These are phyloP conservation scores for Choristoneura fumiferana DNA, from an alignment of 1,140 invertebrate genomes.

Conservation along the genomic window DNA sequence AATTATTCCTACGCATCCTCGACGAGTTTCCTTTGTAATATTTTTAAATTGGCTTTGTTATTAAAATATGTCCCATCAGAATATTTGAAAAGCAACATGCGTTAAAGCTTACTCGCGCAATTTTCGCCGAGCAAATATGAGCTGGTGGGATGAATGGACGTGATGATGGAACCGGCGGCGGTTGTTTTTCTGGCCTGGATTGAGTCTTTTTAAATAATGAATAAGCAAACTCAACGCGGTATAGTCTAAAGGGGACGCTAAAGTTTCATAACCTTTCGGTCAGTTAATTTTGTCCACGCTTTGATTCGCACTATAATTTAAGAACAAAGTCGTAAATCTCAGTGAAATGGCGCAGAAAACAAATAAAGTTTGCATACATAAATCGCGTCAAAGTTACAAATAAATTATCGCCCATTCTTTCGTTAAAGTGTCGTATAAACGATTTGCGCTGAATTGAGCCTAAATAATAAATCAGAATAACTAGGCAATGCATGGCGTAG, in stretches of 20 bases:
- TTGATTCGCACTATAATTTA: neutral
- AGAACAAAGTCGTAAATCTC: neutral
- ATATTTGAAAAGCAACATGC: conserved; percentile 2
- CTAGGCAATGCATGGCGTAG: neutral
- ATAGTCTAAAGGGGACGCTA: no score
- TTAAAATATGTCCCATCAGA: conserved; percentile 11
- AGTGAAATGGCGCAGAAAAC: neutral
- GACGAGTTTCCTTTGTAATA: conserved; percentile 7
- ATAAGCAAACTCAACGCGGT: no score
- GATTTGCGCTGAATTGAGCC: neutral
- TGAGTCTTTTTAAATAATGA: no score
- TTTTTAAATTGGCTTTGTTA: conserved; percentile 19
- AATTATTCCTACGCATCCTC: conserved; percentile 11
- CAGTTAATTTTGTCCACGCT: no score
- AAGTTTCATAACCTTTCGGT: no score
- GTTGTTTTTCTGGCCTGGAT: neutral
- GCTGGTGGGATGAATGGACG: neutral
- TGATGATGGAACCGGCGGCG: neutral
- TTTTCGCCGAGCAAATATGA: neutral
- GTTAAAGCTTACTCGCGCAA: neutral
- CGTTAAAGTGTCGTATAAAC: conserved; percentile 8
- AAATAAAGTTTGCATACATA: neutral
- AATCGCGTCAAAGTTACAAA: neutral
- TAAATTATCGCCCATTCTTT: conserved; percentile 6
- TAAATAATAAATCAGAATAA: conserved; percentile 2